Base-by-base conservation (phyloP, 2,888 invertebrate genomes). In the Bugula neritina region DNA sequence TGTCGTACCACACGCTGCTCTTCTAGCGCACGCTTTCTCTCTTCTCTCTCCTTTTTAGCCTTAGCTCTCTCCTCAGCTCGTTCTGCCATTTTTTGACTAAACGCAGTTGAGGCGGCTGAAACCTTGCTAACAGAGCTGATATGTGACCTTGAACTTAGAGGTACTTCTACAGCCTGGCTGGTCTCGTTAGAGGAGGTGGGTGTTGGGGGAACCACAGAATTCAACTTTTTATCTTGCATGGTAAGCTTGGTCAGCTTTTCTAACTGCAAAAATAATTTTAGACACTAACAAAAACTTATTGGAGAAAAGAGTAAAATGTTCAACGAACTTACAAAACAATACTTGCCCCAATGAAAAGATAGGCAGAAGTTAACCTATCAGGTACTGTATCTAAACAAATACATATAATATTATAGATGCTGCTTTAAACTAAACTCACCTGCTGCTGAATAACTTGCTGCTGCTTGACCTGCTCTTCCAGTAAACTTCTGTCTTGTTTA, bases 21-120 rank as follows among this genome's bases (percentile, higher is more conserved):
- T 71, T 83, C 83, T 31, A 75, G 77, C 72, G 77, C 72, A 71
- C 78, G 75, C 63, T 77, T 75, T 71, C 76, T 80, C 69, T 79
- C 81, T 71, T 84, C 83, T 63, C 84, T 75, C 72, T 83, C 83
- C 58, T 77, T 77, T 74, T 82, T 83, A 17, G 79, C 57, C 71
- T 76, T 75, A 1, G 79, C 77, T 73, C 84, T 76, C 71, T 81
- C 79, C 1, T 78, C 78, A 17, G 83, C 78, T 73, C 83, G 75
- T 3, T 80, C 80, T 57, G 83, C 81, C 82, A 84, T 83, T 55
- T 77, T 82, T 81, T 70, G 21, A 70, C 70, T 70, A 29, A 54
- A 54, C 13, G 70, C 70, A 31, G 43, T 54, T 35, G 70, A 23
- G 3, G 52, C 52, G 43, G 70, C 10, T 2, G 35, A 23, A 10